phyloP scores from a whole-genome alignment of 1,140 invertebrate genomes.

The Drosophila ohnishii region DNA sequence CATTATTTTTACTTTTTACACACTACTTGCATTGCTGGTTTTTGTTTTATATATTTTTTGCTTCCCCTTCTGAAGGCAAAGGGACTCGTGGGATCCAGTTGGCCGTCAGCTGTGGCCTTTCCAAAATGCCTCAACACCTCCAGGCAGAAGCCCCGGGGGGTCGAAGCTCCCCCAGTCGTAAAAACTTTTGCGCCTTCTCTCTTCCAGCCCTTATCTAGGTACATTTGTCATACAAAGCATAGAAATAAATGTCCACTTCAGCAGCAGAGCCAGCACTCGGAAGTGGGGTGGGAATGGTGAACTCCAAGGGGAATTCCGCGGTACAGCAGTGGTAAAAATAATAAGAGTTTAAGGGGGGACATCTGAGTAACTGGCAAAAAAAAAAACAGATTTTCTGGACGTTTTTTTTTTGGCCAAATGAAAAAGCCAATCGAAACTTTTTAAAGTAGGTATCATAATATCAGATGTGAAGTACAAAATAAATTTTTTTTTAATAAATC shows the following conservation, averaged over 20 bases:
- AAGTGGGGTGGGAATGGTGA: not conserved
- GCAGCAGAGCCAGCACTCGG: constrained; percentile 17
- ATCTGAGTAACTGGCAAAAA: too few relatives aligned
- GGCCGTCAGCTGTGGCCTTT: constrained; percentile 29
- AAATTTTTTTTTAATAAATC: too few relatives aligned
- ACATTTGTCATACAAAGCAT: constrained; percentile 70
- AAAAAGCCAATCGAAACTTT: too few relatives aligned
- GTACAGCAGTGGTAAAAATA: constrained; percentile 4
- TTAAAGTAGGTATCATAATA: too few relatives aligned
- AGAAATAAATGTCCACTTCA: constrained; percentile 75
- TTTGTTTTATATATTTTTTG: not conserved
- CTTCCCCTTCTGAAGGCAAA: constrained; percentile 25
- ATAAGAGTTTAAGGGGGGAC: too few relatives aligned
- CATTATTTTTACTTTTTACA: constrained; percentile 8
- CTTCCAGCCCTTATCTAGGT: constrained; percentile 59
- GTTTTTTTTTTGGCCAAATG: too few relatives aligned
- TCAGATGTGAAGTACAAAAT: too few relatives aligned
- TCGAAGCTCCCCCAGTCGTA: constrained; percentile 16
- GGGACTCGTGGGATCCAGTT: constrained; percentile 4
- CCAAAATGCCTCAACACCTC: constrained; percentile 42
- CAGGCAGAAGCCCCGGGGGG: not conserved
- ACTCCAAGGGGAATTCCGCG: not conserved
- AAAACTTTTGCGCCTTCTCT: constrained; percentile 50
- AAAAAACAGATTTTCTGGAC: too few relatives aligned
- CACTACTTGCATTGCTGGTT: not conserved